Evolutionary conservation across 2,113 vertebrate species (phyloP).

Genomic region (Channa maculata): DNA sequence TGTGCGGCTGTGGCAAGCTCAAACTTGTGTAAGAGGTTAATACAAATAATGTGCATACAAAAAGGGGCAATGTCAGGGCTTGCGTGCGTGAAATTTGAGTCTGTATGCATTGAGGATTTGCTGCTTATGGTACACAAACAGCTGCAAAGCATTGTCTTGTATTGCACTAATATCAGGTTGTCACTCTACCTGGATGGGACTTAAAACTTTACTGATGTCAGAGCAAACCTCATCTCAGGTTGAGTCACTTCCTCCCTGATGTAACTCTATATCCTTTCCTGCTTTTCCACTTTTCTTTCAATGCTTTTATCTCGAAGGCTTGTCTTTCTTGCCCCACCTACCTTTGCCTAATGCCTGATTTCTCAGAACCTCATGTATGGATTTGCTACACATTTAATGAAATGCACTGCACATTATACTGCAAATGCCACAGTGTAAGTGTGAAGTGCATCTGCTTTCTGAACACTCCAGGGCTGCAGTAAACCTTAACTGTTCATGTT

Average conservation of each 20-base stretch:
- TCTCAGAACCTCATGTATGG: background rate
- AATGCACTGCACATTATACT: background rate
- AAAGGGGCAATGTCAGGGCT: constrained; percentile 37
- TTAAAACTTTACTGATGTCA: background rate
- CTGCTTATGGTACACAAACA: too few species aligned
- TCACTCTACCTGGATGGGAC: background rate
- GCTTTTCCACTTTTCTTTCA: background rate
- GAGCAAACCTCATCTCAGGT: background rate
- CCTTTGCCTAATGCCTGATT: background rate
- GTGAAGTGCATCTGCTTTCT: constrained; percentile 24
- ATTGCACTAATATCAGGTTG: background rate
- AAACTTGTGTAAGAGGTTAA: constrained; percentile 46
- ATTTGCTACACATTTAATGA: constrained; percentile 14
- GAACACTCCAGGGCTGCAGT: constrained; percentile 21
- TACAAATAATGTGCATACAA: constrained; percentile 31
- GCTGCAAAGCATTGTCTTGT: background rate
- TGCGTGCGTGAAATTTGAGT: constrained; percentile 58
- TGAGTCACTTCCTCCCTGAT: background rate
- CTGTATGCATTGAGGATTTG: background rate
- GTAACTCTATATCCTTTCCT: background rate
- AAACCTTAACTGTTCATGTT: background rate
- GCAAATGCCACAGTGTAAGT: background rate
- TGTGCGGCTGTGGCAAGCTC: constrained; percentile 57
- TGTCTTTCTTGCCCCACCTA: background rate
- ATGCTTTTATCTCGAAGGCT: background rate